Conservation (phyloP, 2,113 vertebrate species). For the Dolichallabes microphthalmus region DNA sequence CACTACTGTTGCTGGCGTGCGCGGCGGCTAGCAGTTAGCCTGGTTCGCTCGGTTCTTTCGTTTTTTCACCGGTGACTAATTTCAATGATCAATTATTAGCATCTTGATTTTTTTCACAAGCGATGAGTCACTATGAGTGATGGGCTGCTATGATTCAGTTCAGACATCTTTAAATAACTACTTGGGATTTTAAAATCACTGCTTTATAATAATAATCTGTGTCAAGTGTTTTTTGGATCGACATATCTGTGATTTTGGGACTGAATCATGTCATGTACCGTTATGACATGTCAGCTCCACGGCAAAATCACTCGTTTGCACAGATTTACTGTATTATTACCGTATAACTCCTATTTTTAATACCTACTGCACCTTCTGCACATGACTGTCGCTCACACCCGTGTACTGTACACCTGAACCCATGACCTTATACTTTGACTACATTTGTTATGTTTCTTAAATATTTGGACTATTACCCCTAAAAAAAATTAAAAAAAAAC, state of each 20-base stretch:
- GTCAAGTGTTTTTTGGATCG: neutral
- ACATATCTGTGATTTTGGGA: neutral
- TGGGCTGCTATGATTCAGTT: neutral
- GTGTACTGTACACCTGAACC: too few relatives aligned
- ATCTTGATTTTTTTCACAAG: conserved; percentile 31
- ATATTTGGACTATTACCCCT: too few relatives aligned
- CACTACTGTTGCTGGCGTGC: neutral
- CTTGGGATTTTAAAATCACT: neutral
- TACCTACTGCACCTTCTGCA: too few relatives aligned
- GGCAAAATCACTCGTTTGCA: too few relatives aligned
- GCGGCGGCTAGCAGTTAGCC: neutral
- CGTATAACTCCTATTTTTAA: too few relatives aligned
- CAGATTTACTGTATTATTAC: too few relatives aligned
- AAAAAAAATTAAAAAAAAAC: too few relatives aligned
- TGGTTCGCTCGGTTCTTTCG: neutral
- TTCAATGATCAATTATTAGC: conserved; percentile 25
- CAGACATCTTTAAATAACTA: neutral
- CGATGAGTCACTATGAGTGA: conserved; percentile 42
- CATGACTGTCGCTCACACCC: too few relatives aligned
- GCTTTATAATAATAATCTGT: neutral
- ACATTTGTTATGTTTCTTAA: too few relatives aligned
- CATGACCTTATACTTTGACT: too few relatives aligned
- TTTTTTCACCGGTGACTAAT: neutral
- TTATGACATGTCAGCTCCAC: too few relatives aligned
- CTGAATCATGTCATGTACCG: too few relatives aligned